These are phyloP conservation scores for Bergia puertoricense DNA, from an alignment of 92 coral and sea anemone genomes.

Conservation along the genomic window DNA sequence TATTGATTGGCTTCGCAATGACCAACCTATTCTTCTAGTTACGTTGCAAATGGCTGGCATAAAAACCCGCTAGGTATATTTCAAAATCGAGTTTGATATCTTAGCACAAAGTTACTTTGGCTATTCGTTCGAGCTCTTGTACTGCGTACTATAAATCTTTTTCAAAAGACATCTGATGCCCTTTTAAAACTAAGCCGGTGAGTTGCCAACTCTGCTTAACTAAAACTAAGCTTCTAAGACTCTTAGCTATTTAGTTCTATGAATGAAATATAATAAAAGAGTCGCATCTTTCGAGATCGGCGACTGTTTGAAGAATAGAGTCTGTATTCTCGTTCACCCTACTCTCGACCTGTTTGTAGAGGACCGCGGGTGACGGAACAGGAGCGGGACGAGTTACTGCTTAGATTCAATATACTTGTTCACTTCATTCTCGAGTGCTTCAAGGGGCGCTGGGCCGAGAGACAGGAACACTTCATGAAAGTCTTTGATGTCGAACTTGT, in stretches of 20 bases:
- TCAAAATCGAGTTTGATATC: not conserved
- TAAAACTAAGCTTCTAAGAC: not conserved
- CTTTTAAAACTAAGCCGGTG: not conserved
- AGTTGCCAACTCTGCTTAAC: not conserved
- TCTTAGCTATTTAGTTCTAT: not conserved
- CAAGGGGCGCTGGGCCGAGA: slow-evolving; percentile 82
- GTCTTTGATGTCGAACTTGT: slow-evolving; percentile 73
- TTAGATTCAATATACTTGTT: slow-evolving; percentile 63
- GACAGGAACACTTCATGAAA: slow-evolving; percentile 92
- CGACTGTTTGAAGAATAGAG: not conserved
- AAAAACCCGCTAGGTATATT: too few species aligned
- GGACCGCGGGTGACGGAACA: not conserved
- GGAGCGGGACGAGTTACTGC: not conserved
- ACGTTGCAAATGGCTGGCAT: too few species aligned
- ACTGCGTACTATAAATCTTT: not conserved
- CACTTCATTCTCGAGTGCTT: slow-evolving; percentile 79
- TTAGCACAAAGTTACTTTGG: not conserved
- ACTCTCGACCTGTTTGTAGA: not conserved
- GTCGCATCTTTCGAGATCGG: not conserved
- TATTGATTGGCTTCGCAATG: too few species aligned
- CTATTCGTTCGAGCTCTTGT: not conserved
- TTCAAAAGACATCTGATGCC: not conserved
- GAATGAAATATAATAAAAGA: not conserved
- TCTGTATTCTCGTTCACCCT: not conserved
- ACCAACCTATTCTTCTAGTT: too few species aligned